Conservation (phyloP, 2,113 vertebrate genomes). For the Alces alces region DNA sequence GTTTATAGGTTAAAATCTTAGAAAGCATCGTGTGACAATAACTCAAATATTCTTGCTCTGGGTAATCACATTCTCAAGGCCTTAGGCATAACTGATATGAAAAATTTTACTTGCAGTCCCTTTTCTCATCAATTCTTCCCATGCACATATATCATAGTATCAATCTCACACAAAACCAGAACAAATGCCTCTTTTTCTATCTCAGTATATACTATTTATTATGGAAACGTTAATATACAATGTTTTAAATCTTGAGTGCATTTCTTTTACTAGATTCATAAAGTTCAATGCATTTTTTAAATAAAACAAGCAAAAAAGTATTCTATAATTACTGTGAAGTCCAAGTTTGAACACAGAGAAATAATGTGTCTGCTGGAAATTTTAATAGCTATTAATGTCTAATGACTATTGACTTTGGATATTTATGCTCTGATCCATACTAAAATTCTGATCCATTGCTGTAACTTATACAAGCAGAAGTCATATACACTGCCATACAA, state of each 20-base stretch:
- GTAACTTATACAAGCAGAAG: constrained; percentile 33
- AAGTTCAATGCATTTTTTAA: constrained; percentile 24
- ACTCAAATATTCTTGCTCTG: background rate
- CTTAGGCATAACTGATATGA: background rate
- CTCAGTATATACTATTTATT: background rate
- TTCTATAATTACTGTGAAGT: background rate
- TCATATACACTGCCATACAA: background rate
- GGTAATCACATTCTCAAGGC: background rate
- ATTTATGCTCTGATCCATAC: background rate
- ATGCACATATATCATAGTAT: background rate
- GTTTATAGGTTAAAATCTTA: background rate
- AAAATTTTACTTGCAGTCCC: background rate
- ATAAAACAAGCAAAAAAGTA: background rate
- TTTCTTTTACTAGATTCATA: background rate
- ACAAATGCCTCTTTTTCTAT: background rate
- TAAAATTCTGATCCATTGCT: background rate
- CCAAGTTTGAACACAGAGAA: background rate
- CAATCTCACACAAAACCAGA: constrained; percentile 4
- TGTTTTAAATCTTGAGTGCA: background rate
- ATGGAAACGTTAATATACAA: background rate
- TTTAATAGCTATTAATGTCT: background rate
- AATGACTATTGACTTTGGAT: constrained; percentile 21
- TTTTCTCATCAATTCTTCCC: constrained; percentile 24
- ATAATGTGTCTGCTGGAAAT: background rate
- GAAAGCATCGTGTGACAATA: background rate